These are phyloP conservation scores for Scotopteryx bipunctaria DNA, from an alignment of 2,888 invertebrate genomes.

Conservation along the genomic window DNA sequence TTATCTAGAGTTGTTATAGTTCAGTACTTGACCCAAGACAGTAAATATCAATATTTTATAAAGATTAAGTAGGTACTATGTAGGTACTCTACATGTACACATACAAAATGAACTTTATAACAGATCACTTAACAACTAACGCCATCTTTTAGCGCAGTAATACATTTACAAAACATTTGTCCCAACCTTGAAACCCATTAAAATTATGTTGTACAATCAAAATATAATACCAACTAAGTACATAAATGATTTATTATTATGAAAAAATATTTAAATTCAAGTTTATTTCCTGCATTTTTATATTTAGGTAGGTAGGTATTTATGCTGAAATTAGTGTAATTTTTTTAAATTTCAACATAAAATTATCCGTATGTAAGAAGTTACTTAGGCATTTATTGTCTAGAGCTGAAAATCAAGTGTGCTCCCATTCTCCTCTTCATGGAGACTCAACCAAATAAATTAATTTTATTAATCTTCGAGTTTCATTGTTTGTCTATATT, in stretches of 20 bases:
- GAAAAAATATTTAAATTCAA: too few relatives aligned
- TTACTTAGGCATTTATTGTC: too few relatives aligned
- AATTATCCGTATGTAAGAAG: too few relatives aligned
- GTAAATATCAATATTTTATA: slow-evolving; percentile 23
- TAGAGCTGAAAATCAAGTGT: slow-evolving; percentile 24
- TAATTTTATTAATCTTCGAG: too few relatives aligned
- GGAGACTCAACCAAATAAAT: slow-evolving; percentile 1
- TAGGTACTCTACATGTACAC: too few relatives aligned
- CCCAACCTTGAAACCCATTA: slow-evolving; percentile 43
- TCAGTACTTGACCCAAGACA: slow-evolving; percentile 20
- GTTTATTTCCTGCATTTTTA: too few relatives aligned
- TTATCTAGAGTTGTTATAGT: slow-evolving; percentile 21
- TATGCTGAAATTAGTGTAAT: too few relatives aligned
- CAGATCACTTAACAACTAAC: slow-evolving; percentile 45
- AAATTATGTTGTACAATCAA: too few relatives aligned
- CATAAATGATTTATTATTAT: too few relatives aligned
- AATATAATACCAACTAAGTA: too few relatives aligned
- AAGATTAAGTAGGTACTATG: slow-evolving; percentile 5
- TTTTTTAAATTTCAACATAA: too few relatives aligned
- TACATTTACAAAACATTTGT: slow-evolving; percentile 38
- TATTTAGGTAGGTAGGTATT: slow-evolving; percentile 2
- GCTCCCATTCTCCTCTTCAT: slow-evolving; percentile 33
- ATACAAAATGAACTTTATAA: too few relatives aligned
- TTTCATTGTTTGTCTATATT: background rate
- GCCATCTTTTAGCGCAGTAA: slow-evolving; percentile 54